Conservation (phyloP, 1,140 invertebrate species). For the Prorops nasuta region DNA sequence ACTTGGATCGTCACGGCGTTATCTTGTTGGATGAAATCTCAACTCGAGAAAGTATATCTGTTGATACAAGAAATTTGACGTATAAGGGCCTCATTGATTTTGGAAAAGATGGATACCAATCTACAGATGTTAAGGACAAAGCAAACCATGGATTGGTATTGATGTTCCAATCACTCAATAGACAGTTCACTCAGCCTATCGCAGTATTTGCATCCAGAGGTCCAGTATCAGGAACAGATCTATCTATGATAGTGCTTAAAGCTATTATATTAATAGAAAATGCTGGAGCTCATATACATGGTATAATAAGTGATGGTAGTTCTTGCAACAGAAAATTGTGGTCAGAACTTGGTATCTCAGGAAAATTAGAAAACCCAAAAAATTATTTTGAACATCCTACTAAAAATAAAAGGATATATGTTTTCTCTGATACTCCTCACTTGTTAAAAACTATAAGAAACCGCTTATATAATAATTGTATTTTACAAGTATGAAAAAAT, state of each 20-base stretch:
- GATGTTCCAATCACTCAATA: conserved; percentile 18
- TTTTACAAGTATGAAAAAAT: neutral
- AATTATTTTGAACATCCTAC: neutral
- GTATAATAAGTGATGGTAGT: neutral
- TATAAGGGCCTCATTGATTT: conserved; percentile 13
- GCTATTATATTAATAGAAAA: neutral
- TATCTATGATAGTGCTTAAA: conserved; percentile 1
- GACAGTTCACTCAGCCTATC: conserved; percentile 18
- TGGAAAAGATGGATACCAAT: conserved; percentile 6
- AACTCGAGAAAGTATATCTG: conserved; percentile 8
- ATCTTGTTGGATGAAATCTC: conserved; percentile 14
- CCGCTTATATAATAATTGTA: neutral
- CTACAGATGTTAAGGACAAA: conserved; percentile 5
- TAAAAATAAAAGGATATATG: neutral
- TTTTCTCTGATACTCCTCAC: neutral
- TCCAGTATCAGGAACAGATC: neutral
- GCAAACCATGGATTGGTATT: conserved; percentile 24
- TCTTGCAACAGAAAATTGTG: neutral
- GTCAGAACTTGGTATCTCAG: neutral
- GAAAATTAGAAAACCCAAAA: neutral
- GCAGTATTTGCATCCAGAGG: conserved; percentile 16
- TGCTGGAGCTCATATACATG: neutral
- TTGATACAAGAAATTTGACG: conserved; percentile 3
- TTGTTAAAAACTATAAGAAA: neutral
- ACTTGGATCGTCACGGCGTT: conserved; percentile 12